These are phyloP conservation scores for cat (Felis catus) DNA, from an alignment of 2,113 vertebrate genomes.

Conservation along the genomic window DNA sequence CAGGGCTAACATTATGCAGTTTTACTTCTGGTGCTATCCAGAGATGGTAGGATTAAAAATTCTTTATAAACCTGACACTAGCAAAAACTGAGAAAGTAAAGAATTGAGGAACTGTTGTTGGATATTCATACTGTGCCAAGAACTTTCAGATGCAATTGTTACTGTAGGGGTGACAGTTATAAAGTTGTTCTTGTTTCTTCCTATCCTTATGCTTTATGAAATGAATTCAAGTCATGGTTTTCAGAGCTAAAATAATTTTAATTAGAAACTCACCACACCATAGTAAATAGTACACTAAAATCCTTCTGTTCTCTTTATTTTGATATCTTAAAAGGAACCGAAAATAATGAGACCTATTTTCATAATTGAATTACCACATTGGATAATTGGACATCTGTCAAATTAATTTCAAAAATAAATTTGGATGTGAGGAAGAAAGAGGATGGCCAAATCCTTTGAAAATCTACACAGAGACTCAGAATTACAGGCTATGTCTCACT, in stretches of 20 bases:
- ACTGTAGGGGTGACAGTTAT: not conserved
- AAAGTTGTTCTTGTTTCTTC: not conserved
- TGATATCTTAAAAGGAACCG: not conserved
- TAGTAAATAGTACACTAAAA: not conserved
- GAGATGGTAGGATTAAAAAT: not conserved
- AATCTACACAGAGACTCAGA: not conserved
- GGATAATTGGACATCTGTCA: not conserved
- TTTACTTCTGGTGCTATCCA: not conserved
- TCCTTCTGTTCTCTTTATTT: not conserved
- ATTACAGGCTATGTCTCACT: not conserved
- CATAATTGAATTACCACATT: not conserved
- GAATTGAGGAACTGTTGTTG: accelerated
- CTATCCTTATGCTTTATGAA: not conserved
- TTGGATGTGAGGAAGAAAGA: not conserved
- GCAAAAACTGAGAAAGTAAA: not conserved
- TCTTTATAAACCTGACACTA: not conserved
- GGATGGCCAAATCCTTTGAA: not conserved
- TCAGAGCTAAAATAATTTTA: not conserved
- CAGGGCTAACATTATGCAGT: not conserved
- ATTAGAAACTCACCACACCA: not conserved
- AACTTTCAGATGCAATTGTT: not conserved
- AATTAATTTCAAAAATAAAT: not conserved
- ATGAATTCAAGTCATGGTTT: not conserved
- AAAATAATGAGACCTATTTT: not conserved
- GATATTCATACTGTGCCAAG: too few species aligned